These are phyloP conservation scores for Nesogale talazaci DNA, from an alignment of 2,113 vertebrate genomes.

Conservation along the genomic window DNA sequence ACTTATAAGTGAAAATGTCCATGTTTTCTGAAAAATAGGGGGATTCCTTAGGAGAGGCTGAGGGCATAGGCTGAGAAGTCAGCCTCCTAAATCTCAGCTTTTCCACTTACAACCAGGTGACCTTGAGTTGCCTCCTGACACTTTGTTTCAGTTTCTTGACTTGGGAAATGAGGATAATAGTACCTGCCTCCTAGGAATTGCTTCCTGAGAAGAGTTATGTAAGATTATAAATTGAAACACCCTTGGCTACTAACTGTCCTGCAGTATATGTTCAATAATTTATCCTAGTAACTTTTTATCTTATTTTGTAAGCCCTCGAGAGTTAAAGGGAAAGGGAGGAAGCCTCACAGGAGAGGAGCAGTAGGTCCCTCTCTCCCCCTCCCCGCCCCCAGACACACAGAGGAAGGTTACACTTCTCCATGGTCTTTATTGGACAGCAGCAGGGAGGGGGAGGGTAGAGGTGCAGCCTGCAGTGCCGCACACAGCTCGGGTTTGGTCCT, in stretches of 20 bases:
- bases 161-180: constrained; percentile 39
- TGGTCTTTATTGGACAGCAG: neutral
- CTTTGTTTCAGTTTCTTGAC: constrained; percentile 24
- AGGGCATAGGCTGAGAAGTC: neutral
- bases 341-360: constrained; percentile 17
- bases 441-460: neutral
- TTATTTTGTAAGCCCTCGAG: constrained; percentile 46
- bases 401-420: neutral
- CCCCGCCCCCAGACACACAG: neutral
- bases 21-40: neutral
- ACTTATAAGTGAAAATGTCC: constrained; percentile 1
- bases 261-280: constrained; percentile 2
- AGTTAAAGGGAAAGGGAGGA: constrained; percentile 59
- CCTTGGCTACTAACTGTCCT: constrained; percentile 21
- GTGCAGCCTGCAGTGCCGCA: neutral
- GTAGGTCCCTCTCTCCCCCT: too few relatives aligned
- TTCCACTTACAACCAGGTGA: neutral
- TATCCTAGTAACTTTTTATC: constrained; percentile 45
- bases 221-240: constrained; percentile 19
- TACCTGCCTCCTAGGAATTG: constrained; percentile 5
- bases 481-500: neutral
- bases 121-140: neutral
- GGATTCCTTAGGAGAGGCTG: constrained; percentile 21
- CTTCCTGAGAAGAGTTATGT: constrained; percentile 43
- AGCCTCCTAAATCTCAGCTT: neutral